A percentile compares a stretch with the other conserved stretches of the same genome.
These are phyloP conservation scores for Drosophila micromelanica DNA, from an alignment of 1,140 invertebrate species.

Conservation along the genomic window DNA sequence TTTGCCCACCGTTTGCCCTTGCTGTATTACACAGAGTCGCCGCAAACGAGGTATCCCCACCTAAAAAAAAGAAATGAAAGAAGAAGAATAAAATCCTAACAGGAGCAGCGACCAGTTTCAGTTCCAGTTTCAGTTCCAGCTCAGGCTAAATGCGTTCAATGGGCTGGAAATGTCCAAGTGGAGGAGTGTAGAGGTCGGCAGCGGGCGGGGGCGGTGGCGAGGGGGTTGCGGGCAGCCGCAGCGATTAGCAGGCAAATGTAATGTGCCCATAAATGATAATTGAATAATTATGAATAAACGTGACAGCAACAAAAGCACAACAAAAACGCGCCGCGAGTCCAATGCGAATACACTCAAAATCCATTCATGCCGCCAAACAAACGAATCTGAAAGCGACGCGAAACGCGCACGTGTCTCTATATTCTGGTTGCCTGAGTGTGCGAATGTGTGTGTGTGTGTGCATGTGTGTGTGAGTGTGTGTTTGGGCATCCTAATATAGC, in stretches of 20 bases:
- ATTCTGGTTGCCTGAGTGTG: conserved; percentile 6
- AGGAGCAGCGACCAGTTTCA: not conserved
- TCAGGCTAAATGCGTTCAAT: conserved; percentile 50
- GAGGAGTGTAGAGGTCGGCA: too few relatives aligned
- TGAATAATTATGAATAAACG: conserved; percentile 43
- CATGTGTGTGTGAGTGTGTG: conserved; percentile 13
- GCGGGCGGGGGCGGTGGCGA: too few relatives aligned
- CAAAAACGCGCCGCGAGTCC: conserved; percentile 10
- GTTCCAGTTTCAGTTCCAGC: too few relatives aligned
- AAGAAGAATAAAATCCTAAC: too few relatives aligned
- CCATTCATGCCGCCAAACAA: conserved; percentile 24
- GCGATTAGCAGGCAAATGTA: conserved; percentile 25
- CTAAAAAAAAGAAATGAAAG: too few relatives aligned
- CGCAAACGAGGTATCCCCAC: conserved; percentile 6
- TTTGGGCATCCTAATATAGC: not conserved
- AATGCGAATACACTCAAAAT: conserved; percentile 25
- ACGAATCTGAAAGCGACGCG: conserved; percentile 41
- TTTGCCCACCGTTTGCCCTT: conserved; percentile 55
- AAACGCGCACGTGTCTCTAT: conserved; percentile 14
- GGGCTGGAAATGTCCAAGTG: conserved; percentile 68
- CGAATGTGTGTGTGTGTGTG: conserved; percentile 10
- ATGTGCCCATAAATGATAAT: conserved; percentile 43
- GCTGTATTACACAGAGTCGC: conserved; percentile 21
- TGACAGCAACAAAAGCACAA: conserved; percentile 27
- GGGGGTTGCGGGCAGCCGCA: not conserved